Base-by-base conservation (phyloP, 2,797 vertebrate genomes). In the Sardinella longiceps region DNA sequence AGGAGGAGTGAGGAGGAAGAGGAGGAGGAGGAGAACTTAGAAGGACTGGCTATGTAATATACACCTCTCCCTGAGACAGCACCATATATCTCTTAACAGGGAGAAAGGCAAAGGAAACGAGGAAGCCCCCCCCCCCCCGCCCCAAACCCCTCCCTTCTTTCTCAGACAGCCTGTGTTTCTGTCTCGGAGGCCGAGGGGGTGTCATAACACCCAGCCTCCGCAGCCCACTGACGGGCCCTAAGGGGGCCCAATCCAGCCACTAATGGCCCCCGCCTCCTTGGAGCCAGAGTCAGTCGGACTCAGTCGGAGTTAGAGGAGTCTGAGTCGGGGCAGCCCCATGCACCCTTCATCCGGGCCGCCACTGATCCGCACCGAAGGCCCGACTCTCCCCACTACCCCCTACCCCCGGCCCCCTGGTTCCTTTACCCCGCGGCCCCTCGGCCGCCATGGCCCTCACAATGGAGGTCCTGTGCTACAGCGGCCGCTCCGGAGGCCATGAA, bases 301-400 rank as follows among this genome's bases (percentile, higher is more conserved):
- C n/a, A n/a, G n/a, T n/a, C n/a, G n/a, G n/a, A n/a, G n/a, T n/a
- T n/a, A n/a, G n/a, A n/a, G n/a, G 56, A 60, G 23, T 60, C 56
- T 23, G 23, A 25, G 56, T 33, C 10, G 9, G 60, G 70, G 7
- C 33, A 15, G 20, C 46, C 33, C 33, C 43, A 45, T 82, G 81
- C 83, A 80, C 88, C 7, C 58, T 60, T 87, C 84, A 84, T 85
- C 86, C 50, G 53, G 25, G 28, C 56, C 80, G 85, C 58, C 85
- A 81, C 84, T 86, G 85, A 89, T 90, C 87, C 87, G 87, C 80
- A 82, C 83, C 80, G 85, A 84, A 84, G 83, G 63, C 86, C 81
- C 77, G 9, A 7, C 5, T n/a, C 10, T 11, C 60, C 60, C 60
- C 60, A 25, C 1, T 18, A 6, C 48, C 80, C 66, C 30, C 25